Conservation (phyloP, 2,113 vertebrate genomes). For the Perca flavescens region DNA sequence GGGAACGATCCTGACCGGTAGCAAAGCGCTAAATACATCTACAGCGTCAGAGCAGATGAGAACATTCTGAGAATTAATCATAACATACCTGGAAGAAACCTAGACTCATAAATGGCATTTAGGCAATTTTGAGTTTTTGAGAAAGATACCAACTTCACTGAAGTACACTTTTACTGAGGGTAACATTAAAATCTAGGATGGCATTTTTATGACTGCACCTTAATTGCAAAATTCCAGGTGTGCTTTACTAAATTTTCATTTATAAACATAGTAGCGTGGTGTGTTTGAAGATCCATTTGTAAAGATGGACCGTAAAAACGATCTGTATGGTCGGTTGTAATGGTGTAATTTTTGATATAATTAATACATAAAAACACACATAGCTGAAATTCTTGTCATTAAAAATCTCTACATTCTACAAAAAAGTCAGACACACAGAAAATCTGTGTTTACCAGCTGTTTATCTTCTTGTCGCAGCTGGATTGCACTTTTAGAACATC, state of each 20-base stretch:
- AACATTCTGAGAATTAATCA: slow-evolving; percentile 56
- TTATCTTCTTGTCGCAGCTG: slow-evolving; percentile 25
- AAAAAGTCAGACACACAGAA: neutral
- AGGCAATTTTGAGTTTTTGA: neutral
- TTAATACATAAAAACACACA: neutral
- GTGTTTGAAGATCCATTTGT: neutral
- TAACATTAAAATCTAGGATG: neutral
- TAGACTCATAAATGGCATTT: slow-evolving; percentile 12
- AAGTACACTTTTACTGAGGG: no score
- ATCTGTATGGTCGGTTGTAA: neutral
- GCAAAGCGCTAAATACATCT: slow-evolving; percentile 39
- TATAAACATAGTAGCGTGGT: neutral
- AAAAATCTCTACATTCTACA: neutral
- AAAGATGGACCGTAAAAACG: neutral
- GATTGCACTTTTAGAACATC: slow-evolving; percentile 12
- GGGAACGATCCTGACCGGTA: slow-evolving; percentile 49
- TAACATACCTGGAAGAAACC: slow-evolving; percentile 40
- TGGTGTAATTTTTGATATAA: neutral
- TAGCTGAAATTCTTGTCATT: neutral
- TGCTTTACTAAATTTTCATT: neutral
- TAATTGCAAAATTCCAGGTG: neutral
- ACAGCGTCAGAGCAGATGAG: slow-evolving; percentile 26
- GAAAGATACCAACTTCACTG: no score
- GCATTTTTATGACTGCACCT: neutral
- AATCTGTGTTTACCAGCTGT: slow-evolving; percentile 7